These are phyloP conservation scores for Nylanderia fulva DNA, from an alignment of 1,140 invertebrate species.

Conservation along the genomic window DNA sequence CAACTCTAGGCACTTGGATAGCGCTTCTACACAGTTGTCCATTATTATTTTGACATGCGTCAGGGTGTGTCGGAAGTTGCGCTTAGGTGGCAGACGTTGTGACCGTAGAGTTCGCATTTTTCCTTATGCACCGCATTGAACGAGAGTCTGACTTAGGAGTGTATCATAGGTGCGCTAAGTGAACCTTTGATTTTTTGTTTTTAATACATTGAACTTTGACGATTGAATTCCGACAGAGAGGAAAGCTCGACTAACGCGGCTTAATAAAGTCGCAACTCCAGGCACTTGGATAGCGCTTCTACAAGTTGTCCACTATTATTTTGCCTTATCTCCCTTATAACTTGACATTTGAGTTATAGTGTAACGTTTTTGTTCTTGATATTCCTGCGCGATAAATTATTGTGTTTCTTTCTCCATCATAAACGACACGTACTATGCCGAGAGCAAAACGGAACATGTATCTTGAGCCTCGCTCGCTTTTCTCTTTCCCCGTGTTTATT, in stretches of 20 bases:
- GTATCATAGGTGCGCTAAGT: no score
- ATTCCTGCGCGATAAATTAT: conserved; percentile 53
- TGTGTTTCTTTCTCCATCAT: conserved; percentile 35
- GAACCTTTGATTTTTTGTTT: background rate
- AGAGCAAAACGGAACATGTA: conserved; percentile 46
- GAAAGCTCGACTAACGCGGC: background rate
- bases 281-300: conserved; percentile 23
- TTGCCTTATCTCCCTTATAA: conserved; percentile 45
- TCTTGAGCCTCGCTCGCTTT: conserved; percentile 37
- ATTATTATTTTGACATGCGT: conserved; percentile 41
- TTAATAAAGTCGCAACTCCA: conserved; percentile 37
- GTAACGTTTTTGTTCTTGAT: conserved; percentile 43
- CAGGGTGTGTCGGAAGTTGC: conserved; percentile 48
- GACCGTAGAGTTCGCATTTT: conserved; percentile 7
- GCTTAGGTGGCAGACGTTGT: conserved; percentile 27
- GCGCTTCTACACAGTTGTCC: conserved; percentile 40
- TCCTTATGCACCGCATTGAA: background rate
- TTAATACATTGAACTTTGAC: no score
- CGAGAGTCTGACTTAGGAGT: background rate
- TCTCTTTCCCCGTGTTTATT: conserved; percentile 57
- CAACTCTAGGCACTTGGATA: conserved; percentile 21
- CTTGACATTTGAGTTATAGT: conserved; percentile 44
- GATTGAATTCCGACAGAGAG: background rate
- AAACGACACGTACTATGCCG: conserved; percentile 59
- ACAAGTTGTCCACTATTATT: conserved; percentile 44